Base-by-base conservation (phyloP, 2,113 vertebrate genomes). In the Prionailurus viverrinus region DNA sequence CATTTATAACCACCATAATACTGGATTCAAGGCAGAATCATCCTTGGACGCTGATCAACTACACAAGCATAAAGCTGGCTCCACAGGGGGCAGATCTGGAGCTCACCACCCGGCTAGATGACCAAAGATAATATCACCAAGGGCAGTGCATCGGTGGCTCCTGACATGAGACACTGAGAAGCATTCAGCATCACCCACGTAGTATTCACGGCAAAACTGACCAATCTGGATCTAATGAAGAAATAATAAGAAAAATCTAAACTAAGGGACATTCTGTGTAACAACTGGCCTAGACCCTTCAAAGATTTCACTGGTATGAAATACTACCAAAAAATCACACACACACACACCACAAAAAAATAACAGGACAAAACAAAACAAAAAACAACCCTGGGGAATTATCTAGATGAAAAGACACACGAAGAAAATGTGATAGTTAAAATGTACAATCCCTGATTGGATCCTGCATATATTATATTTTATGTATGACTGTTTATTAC, bases 401-500 rank as follows among this genome's bases (percentile, higher is more conserved):
- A 84, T 78, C 80, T 61, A 94, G 66, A 89, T 82, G 45, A 89
- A 95, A n/a, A 48, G 29, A 95, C 36, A 61, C 5, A 51, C 58
- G 27, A 74, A 83, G 73, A 76, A 92, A 74, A 61, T 18, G 16
- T 39, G 15, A 78, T 73, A n/a, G 5, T 68, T 86, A 89, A 89
- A 76, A 73, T 73, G 8, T 7, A 68, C 7, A 3, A 69, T 63
- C 19, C 55, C 94, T 74, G 73, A 82, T 10, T 89, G 73, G 18
- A 86, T 85, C 45, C 53, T 95, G 1, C 2, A 65, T 69, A 65
- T 41, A 36, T 4, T 39, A 27, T 29, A 41, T 61, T 61, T 86
- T 21, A 19, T 66, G 89, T 51, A 51, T 79, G 76, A 21, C 31
- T 21, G 31, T 21, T 53, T 33, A 53, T 79, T 53, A 79, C 51